Percentiles rank a stretch among this genome's conserved stretches.
Evolutionary conservation across 92 coral and sea anemone species (phyloP).

Genomic region (Virgularia gustaviana): DNA sequence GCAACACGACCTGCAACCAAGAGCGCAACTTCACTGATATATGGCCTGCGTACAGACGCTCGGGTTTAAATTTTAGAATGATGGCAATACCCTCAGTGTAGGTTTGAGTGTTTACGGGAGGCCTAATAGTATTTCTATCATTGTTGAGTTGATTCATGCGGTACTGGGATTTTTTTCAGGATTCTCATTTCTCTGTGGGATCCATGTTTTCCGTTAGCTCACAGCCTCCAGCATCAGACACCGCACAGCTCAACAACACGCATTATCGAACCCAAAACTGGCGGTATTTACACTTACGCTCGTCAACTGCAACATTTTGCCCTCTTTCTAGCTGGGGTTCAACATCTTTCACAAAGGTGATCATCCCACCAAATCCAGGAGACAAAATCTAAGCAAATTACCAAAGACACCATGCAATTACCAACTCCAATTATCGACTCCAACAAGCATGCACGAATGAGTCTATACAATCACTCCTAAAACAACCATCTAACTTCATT

Average conservation of each 20-base stretch:
- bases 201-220: too few relatives aligned
- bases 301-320: constrained; percentile 85
- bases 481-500: background rate
- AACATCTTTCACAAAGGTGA: constrained; percentile 87
- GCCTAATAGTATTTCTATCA: too few relatives aligned
- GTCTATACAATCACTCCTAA: background rate
- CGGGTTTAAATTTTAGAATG: too few relatives aligned
- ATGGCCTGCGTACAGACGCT: too few relatives aligned
- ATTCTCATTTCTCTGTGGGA: too few relatives aligned
- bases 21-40: background rate
- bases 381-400: constrained; percentile 65
- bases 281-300: constrained; percentile 60
- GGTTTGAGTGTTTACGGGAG: too few relatives aligned
- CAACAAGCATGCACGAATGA: background rate
- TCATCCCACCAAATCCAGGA: constrained; percentile 98
- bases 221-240: too few relatives aligned
- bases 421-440: background rate
- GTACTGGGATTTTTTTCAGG: too few relatives aligned
- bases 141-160: too few relatives aligned
- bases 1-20: constrained; percentile 67
- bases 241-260: too few relatives aligned
- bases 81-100: too few relatives aligned
- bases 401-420: background rate
- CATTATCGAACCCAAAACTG: too few relatives aligned
- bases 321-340: constrained; percentile 86